Conservation (phyloP, 2,113 vertebrate genomes). For the cat (Felis catus) region DNA sequence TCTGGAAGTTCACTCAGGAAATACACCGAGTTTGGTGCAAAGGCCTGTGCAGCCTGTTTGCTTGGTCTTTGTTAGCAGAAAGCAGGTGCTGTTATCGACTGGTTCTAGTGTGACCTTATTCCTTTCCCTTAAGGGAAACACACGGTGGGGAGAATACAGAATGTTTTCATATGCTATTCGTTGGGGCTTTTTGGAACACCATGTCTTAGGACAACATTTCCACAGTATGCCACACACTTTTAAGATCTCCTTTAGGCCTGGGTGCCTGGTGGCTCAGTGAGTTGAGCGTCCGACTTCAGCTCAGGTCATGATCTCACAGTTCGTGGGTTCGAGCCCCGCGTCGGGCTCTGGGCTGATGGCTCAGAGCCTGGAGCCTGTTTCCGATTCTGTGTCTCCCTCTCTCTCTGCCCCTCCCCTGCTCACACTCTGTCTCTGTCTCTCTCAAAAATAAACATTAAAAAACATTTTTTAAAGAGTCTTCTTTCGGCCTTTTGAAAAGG, state of each 20-base stretch:
- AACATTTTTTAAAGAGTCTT: not conserved
- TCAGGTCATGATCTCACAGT: no score
- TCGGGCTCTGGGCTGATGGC: no score
- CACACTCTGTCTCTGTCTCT: no score
- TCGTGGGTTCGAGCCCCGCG: fast-evolving
- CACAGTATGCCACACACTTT: constrained; percentile 72
- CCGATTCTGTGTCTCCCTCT: no score
- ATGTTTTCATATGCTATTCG: constrained; percentile 57
- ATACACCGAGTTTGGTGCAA: not conserved
- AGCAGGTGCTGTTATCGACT: not conserved
- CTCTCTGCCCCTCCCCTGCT: no score
- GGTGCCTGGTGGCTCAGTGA: no score
- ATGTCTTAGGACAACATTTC: constrained; percentile 76
- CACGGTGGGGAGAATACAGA: constrained; percentile 54
- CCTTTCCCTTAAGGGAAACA: constrained; percentile 4
- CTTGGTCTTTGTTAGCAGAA: not conserved
- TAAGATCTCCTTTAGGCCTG: constrained; percentile 73
- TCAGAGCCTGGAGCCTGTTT: no score
- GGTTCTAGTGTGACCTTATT: not conserved
- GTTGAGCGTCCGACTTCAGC: no score
- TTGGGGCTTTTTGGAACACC: constrained; percentile 71
- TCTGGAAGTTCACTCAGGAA: not conserved
- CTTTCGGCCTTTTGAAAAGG: constrained; percentile 79
- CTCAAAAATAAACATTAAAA: no score
- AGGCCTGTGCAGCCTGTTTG: not conserved